Evolutionary conservation across 2,888 invertebrate genomes (phyloP).

Genomic region (Phytoseiulus persimilis): DNA sequence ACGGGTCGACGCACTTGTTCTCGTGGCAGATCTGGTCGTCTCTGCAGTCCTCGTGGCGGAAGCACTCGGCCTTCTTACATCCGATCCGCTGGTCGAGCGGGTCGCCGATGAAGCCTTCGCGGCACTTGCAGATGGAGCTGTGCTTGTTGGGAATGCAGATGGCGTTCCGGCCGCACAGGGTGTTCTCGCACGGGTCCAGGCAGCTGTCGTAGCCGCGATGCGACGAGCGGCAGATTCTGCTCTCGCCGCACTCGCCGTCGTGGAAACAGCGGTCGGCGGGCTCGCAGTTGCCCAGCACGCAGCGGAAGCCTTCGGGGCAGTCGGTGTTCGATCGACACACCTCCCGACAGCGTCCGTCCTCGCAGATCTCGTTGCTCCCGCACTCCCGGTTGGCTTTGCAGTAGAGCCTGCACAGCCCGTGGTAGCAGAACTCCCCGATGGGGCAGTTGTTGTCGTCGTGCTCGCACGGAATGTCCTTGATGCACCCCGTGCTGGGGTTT

Average conservation of each 20-base stretch:
- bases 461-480: conserved; percentile 60
- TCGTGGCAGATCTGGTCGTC: conserved; percentile 66
- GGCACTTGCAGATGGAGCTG: conserved; percentile 64
- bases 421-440: conserved; percentile 59
- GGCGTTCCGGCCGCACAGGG: conserved; percentile 67
- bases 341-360: conserved; percentile 62
- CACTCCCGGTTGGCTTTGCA: conserved; percentile 70
- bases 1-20: conserved; percentile 58
- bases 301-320: conserved; percentile 50
- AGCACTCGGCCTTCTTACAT: conserved; percentile 62
- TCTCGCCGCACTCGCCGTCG: conserved; percentile 66
- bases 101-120: conserved; percentile 71
- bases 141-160: conserved; percentile 66
- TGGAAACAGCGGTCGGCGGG: conserved; percentile 56
- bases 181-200: conserved; percentile 62
- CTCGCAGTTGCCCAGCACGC: conserved; percentile 60
- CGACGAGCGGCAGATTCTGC: conserved; percentile 59
- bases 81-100: conserved; percentile 65
- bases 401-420: conserved; percentile 69
- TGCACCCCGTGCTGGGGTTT: conserved; percentile 24
- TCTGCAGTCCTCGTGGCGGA: conserved; percentile 66
- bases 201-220: conserved; percentile 64
- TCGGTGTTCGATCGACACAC: conserved; percentile 45
- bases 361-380: conserved; percentile 66
- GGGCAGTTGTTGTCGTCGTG: conserved; percentile 73